Conservation (phyloP, 2,888 invertebrate genomes). For the Caenorhabditis sinica region DNA sequence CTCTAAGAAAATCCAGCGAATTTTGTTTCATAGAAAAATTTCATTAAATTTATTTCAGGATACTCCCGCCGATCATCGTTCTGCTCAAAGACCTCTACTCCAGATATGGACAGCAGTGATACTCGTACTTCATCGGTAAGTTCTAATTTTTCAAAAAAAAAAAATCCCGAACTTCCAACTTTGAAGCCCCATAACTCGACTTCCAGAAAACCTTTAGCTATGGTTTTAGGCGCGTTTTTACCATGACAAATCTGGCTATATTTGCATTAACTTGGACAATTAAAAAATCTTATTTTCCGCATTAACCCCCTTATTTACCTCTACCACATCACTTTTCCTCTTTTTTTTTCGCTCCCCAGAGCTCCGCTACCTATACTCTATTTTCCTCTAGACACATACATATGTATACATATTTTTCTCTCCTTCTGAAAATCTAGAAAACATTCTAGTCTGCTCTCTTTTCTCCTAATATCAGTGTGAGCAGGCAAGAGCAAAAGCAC, state of each 20-base stretch:
- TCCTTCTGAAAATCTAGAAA: background rate
- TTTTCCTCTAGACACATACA: background rate
- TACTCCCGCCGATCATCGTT: conserved; percentile 63
- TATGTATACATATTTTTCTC: background rate
- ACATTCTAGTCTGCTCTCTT: conserved; percentile 38
- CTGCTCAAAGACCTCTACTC: conserved; percentile 64
- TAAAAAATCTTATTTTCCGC: no score
- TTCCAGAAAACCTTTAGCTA: no score
- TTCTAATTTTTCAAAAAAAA: no score
- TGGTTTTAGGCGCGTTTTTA: no score
- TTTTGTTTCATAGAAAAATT: background rate
- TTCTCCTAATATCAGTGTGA: background rate
- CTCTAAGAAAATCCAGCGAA: background rate
- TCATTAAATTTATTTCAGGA: conserved; percentile 36
- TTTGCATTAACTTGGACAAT: no score
- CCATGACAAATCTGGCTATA: no score
- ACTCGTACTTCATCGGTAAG: conserved; percentile 44
- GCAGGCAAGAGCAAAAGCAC: background rate
- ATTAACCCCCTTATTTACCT: no score
- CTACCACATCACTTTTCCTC: no score
- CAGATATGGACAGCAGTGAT: conserved; percentile 62
- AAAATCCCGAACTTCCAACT: no score
- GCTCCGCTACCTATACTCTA: conserved; percentile 1
- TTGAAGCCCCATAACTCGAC: no score
- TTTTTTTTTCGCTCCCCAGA: no score